Conservation (phyloP, 2,888 invertebrate species). For the Laothoe populi region DNA sequence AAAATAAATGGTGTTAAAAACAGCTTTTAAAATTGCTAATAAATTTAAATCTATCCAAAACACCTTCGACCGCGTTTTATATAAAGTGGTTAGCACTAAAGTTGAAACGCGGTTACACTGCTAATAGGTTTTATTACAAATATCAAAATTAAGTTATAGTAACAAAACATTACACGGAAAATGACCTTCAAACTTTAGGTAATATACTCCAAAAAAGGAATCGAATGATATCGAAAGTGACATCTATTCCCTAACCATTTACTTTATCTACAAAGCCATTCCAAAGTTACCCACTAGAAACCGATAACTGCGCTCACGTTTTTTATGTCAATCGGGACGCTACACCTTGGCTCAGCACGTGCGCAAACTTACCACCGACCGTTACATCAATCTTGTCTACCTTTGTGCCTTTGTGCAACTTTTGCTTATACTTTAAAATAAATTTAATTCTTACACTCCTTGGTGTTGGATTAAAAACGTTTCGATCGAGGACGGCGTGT, state of each 20-base stretch:
- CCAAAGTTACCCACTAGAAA: constrained; percentile 16
- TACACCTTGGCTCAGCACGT: constrained; percentile 79
- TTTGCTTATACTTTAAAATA: constrained; percentile 40
- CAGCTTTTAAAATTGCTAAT: too few species aligned
- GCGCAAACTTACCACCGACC: constrained; percentile 73
- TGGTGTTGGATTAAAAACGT: constrained; percentile 44
- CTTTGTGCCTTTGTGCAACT: constrained; percentile 67
- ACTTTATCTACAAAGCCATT: constrained; percentile 21
- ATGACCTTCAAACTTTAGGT: background rate
- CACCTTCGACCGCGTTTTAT: too few species aligned
- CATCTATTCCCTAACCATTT: constrained; percentile 5
- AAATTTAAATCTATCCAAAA: too few species aligned
- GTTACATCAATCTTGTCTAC: constrained; percentile 81
- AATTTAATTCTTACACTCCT: constrained; percentile 37
- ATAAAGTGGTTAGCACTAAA: too few species aligned
- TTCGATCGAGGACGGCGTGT: constrained; percentile 36
- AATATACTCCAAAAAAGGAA: constrained; percentile 1
- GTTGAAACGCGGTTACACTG: too few species aligned
- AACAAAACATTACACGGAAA: background rate
- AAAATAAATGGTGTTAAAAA: too few species aligned
- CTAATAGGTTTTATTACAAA: too few species aligned
- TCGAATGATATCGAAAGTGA: constrained; percentile 9
- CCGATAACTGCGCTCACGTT: constrained; percentile 29
- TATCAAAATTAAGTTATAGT: too few species aligned
- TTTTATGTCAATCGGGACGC: constrained; percentile 42